These are phyloP conservation scores for Leptogaster cylindrica DNA, from an alignment of 2,888 invertebrate genomes.

Conservation along the genomic window DNA sequence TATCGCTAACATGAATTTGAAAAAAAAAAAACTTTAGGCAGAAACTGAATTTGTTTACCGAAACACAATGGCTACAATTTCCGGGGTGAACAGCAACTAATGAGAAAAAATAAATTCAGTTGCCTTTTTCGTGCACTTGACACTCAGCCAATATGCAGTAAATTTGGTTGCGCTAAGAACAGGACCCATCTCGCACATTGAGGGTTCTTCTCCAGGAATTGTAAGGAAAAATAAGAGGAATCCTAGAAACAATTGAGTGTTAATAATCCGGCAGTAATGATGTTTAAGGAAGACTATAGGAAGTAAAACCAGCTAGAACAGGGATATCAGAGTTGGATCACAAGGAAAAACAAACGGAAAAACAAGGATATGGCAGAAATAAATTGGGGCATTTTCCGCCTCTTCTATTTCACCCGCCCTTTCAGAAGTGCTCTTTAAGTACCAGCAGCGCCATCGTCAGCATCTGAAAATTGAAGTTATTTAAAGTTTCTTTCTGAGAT, in stretches of 20 bases:
- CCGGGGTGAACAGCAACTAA: slow-evolving; percentile 29
- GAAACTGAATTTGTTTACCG: too few relatives aligned
- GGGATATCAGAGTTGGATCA: slow-evolving; percentile 22
- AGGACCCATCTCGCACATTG: not conserved
- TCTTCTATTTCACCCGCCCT: not conserved
- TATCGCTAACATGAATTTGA: slow-evolving; percentile 25
- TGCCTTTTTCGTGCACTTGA: slow-evolving; percentile 55
- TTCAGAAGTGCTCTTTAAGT: not conserved
- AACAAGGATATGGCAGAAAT: slow-evolving; percentile 38
- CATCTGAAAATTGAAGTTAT: slow-evolving; percentile 38
- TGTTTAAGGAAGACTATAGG: slow-evolving; percentile 27
- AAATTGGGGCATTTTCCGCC: slow-evolving; percentile 36
- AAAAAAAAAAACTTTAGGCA: too few relatives aligned
- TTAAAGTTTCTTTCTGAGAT: slow-evolving; percentile 31
- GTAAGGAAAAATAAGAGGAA: slow-evolving; percentile 25
- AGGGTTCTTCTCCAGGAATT: slow-evolving; percentile 22
- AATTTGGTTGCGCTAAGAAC: slow-evolving; percentile 52
- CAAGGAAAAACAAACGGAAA: slow-evolving; percentile 26
- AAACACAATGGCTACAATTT: slow-evolving; percentile 11
- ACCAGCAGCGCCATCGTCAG: not conserved
- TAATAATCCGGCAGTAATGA: slow-evolving; percentile 48
- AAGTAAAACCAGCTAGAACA: slow-evolving; percentile 5
- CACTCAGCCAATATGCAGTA: slow-evolving; percentile 62
- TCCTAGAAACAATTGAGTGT: slow-evolving; percentile 47
- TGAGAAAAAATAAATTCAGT: slow-evolving; percentile 38